Percentiles rank a stretch among this genome's conserved stretches.
These are phyloP conservation scores for Catharus minimus DNA, from an alignment of 2,113 vertebrate species.

Conservation along the genomic window DNA sequence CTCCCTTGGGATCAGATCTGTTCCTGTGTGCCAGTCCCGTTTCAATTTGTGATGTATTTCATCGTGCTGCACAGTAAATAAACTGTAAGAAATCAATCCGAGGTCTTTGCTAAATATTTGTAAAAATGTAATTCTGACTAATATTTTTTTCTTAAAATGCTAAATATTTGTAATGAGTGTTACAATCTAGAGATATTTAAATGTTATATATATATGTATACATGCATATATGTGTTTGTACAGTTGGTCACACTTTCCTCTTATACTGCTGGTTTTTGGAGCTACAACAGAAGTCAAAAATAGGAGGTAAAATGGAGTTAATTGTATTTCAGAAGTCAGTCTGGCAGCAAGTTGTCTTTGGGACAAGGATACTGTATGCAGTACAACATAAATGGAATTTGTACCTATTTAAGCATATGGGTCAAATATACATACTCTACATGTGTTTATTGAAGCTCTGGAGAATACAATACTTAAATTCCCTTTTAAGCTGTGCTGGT, in stretches of 20 bases:
- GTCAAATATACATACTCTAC: background rate
- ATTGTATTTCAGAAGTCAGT: background rate
- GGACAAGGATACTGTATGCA: background rate
- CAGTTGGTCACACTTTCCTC: background rate
- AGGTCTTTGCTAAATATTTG: background rate
- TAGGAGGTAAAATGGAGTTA: background rate
- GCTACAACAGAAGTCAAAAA: background rate
- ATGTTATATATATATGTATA: background rate
- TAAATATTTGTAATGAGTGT: background rate
- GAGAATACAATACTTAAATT: background rate
- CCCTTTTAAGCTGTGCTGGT: background rate
- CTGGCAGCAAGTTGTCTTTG: background rate
- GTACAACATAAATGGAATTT: background rate
- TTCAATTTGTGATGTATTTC: background rate
- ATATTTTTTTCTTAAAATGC: background rate
- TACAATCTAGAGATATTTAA: background rate
- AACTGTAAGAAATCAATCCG: background rate
- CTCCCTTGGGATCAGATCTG: background rate
- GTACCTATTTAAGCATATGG: background rate
- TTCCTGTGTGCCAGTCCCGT: background rate
- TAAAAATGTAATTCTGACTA: background rate
- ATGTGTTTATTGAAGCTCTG: background rate
- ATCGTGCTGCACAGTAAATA: background rate
- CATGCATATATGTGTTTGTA: background rate
- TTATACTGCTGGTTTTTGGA: background rate